phyloP scores from a whole-genome alignment of 2,797 vertebrate genomes.

The Cyprinodon diabolis region DNA sequence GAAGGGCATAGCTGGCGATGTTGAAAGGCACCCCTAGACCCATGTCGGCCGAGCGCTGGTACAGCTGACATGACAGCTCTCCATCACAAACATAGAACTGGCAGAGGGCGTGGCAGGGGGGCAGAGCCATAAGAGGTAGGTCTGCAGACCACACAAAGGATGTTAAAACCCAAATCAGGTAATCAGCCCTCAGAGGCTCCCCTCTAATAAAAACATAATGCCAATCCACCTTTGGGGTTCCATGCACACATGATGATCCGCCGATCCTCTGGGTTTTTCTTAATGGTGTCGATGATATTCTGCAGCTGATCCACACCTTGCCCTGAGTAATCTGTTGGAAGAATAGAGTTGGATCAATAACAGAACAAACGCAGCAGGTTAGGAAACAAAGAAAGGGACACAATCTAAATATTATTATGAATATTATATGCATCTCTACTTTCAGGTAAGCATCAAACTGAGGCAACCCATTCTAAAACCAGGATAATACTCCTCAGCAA shows the following conservation, averaged over 20 bases:
- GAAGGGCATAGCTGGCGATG: slow-evolving; percentile 95
- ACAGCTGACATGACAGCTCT: slow-evolving; percentile 96
- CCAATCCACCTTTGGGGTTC: slow-evolving; percentile 93
- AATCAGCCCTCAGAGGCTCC: too few species aligned
- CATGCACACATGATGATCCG: slow-evolving; percentile 97
- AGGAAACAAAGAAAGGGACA: not conserved
- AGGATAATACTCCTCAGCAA: not conserved
- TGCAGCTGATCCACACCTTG: slow-evolving; percentile 96
- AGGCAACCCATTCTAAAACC: not conserved
- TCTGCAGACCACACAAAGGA: slow-evolving; percentile 73
- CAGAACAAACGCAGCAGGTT: not conserved
- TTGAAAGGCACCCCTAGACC: slow-evolving; percentile 98
- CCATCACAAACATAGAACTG: slow-evolving; percentile 93
- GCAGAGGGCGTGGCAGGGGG: slow-evolving; percentile 94
- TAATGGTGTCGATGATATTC: slow-evolving; percentile 94
- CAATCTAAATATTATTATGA: not conserved
- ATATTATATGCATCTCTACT: not conserved
- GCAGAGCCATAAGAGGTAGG: slow-evolving; percentile 91
- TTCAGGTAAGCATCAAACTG: too few species aligned
- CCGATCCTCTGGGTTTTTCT: slow-evolving; percentile 90
- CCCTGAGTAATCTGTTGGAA: slow-evolving; percentile 87
- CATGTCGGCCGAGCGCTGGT: slow-evolving; percentile 97
- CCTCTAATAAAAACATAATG: not conserved
- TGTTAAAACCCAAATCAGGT: not conserved
- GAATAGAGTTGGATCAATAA: not conserved